Evolutionary conservation across 2,888 invertebrate genomes (phyloP), one percentile per base, ranked within the genome.

Genomic region (Agapostemon virescens): DNA sequence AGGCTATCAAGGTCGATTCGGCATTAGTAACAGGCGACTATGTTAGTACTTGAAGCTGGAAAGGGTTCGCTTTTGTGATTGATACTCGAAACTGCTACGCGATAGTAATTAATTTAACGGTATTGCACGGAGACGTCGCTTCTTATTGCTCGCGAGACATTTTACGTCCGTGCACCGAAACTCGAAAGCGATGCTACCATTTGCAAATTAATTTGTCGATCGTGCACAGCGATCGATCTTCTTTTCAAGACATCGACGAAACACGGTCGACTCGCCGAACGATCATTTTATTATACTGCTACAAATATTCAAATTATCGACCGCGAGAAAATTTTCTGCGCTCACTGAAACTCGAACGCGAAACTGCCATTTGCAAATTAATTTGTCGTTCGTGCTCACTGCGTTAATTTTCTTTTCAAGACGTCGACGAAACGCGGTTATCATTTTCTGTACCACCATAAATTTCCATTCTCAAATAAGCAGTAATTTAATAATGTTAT

Each of bases 1-100:
- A 66, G 42, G n/a, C 66, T 63, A 77, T 76, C 69, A 69, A 77
- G 69, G 74, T 81, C 75, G 75, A 75, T 20, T 72, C 77, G 78
- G 74, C 69, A 69, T 82, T 82, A 83, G 77, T 84, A 78, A 36
- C 42, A 68, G 66, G 80, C 70, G 72, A 58, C 82, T 84, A 71
- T 82, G 66, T 74, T 77, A 79, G 64, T 74, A 74, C 71, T 74
- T 30, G 68, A 23, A 38, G 36, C 38, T 61, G 42, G 40, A 76
- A 52, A 55, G 69, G 74, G 15, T 40, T 55, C 20, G 66, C 52
- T 69, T 63, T 76, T 68, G 69, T 66, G 79, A 84, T 84, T 77
- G 77, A 78, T 77, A 74, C 23, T 63, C 40, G 70, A 69, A 30
- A 30, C n/a, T 23, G 15, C 69, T 79, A 70, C 55, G 55, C 23